Evolutionary conservation across 1,140 invertebrate species (phyloP).

Genomic region (Pentalonia nigronervosa): DNA sequence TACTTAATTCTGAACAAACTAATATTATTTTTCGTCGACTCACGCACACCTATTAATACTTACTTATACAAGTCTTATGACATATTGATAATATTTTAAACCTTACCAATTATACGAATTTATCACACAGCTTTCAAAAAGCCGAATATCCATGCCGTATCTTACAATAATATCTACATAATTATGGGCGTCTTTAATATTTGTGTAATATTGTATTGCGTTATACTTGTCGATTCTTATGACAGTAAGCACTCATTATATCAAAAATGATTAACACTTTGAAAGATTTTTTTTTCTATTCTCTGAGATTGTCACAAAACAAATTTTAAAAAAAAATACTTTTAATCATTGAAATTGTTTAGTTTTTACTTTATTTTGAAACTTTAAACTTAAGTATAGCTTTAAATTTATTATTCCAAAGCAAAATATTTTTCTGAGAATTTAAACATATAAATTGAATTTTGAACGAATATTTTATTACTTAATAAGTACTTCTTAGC

Average conservation of each 20-base stretch:
- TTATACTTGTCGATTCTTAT: neutral
- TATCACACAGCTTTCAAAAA: neutral
- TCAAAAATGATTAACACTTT: too few relatives aligned
- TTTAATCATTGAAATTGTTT: neutral
- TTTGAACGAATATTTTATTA: neutral
- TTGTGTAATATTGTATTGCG: neutral
- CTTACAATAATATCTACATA: neutral
- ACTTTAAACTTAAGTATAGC: too few relatives aligned
- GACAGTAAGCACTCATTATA: neutral
- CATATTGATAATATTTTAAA: neutral
- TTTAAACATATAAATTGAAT: neutral
- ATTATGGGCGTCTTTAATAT: neutral
- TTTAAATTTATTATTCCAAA: neutral
- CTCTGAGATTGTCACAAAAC: neutral
- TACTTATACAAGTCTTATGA: neutral
- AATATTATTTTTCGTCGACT: neutral
- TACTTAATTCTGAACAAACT: neutral
- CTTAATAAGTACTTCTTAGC: neutral
- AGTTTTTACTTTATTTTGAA: neutral
- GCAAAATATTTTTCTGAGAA: neutral
- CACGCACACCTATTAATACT: neutral
- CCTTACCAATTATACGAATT: neutral
- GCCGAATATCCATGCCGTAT: neutral
- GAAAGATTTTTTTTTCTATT: too few relatives aligned
- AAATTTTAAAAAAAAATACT: neutral